phyloP scores from a whole-genome alignment of 1,140 invertebrate genomes.

The Drosophila arawakana region DNA sequence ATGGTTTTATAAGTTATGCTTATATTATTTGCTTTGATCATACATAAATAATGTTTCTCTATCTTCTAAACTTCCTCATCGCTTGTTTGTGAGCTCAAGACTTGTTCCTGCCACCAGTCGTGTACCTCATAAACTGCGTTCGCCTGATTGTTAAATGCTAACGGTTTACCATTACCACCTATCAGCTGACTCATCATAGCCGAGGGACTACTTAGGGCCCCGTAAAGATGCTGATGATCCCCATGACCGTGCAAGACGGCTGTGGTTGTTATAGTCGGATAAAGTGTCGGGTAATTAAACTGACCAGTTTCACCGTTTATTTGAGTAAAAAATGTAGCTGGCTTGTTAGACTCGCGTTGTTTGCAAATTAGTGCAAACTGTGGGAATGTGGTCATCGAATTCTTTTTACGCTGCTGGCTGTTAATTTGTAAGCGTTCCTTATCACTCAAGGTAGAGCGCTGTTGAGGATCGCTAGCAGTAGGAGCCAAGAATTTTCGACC shows the following conservation, averaged over 20 bases:
- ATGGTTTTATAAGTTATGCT: too few species aligned
- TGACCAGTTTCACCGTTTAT: constrained; percentile 71
- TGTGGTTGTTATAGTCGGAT: constrained; percentile 21
- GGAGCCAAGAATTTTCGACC: constrained; percentile 95
- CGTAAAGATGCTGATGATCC: constrained; percentile 47
- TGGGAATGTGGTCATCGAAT: constrained; percentile 76
- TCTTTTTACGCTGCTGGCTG: constrained; percentile 80
- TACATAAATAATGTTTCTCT: too few species aligned
- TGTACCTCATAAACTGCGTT: constrained; percentile 87
- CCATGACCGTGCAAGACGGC: constrained; percentile 45
- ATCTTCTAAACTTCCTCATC: constrained; percentile 85
- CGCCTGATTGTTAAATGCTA: constrained; percentile 85
- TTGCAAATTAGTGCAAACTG: constrained; percentile 52
- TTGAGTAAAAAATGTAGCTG: constrained; percentile 63
- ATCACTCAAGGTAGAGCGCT: constrained; percentile 86
- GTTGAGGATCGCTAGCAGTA: constrained; percentile 93
- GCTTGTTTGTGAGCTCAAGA: constrained; percentile 86
- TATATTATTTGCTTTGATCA: too few species aligned
- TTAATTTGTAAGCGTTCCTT: constrained; percentile 86
- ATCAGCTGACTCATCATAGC: constrained; percentile 80
- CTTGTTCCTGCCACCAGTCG: constrained; percentile 89
- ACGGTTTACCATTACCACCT: constrained; percentile 75
- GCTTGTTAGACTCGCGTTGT: constrained; percentile 53
- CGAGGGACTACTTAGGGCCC: constrained; percentile 70
- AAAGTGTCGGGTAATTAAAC: constrained; percentile 78